phyloP scores from a whole-genome alignment of 1,140 invertebrate species.

The Schlechtendalia chinensis region DNA sequence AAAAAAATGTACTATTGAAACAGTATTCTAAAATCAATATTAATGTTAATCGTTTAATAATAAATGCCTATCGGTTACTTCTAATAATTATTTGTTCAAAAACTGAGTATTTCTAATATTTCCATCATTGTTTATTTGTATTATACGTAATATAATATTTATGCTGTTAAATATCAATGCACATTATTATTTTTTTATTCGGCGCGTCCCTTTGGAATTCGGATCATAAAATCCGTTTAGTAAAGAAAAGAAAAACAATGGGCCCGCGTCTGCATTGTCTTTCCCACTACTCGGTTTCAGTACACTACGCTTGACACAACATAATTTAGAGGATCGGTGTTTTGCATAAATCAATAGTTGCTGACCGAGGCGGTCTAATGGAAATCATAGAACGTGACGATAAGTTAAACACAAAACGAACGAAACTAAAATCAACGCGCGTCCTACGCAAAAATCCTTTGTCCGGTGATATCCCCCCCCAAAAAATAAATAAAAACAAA shows the following conservation, averaged over 20 bases:
- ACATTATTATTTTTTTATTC: background rate
- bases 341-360: conserved; percentile 41
- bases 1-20: no score
- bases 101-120: no score
- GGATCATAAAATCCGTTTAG: background rate
- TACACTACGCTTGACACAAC: conserved; percentile 14
- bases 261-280: background rate
- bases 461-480: conserved; percentile 8
- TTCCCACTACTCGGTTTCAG: background rate
- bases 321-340: conserved; percentile 33
- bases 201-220: conserved; percentile 18
- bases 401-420: background rate
- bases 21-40: no score
- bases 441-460: conserved; percentile 36
- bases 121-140: no score
- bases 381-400: conserved; percentile 28
- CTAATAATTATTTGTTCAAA: no score
- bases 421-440: conserved; percentile 1
- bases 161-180: background rate
- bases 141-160: background rate
- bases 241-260: conserved; percentile 12
- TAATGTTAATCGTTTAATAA: no score
- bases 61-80: no score
- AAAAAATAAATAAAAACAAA: background rate
- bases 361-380: conserved; percentile 24